Evolutionary conservation across 2,888 invertebrate species (phyloP).

Genomic region (Aethes cnicana): DNA sequence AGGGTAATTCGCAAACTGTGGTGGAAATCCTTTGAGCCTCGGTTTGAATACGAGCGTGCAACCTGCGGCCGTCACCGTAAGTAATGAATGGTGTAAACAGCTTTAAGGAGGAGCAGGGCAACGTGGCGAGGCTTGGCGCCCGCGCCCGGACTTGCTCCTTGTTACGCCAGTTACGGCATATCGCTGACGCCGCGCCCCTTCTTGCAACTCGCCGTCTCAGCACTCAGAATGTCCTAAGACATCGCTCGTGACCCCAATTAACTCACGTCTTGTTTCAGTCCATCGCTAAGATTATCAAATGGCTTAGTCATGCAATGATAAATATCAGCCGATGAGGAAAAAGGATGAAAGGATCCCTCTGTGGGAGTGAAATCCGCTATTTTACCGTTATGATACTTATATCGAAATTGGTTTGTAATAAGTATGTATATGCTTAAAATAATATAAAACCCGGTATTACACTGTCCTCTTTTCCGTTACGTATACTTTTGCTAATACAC

Average conservation of each 20-base stretch:
- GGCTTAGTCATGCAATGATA: too few relatives aligned
- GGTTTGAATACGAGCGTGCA: neutral
- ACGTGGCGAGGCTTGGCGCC: neutral
- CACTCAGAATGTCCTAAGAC: constrained; percentile 43
- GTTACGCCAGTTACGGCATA: constrained; percentile 19
- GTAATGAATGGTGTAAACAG: constrained; percentile 52
- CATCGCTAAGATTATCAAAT: constrained; percentile 4
- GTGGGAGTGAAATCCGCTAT: too few relatives aligned
- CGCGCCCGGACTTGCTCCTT: neutral
- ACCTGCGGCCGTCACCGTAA: constrained; percentile 42
- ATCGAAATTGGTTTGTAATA: too few relatives aligned
- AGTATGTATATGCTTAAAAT: too few relatives aligned
- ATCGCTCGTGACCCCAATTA: constrained; percentile 50
- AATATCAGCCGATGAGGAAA: too few relatives aligned
- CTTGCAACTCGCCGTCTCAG: constrained; percentile 47
- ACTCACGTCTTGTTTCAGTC: constrained; percentile 32
- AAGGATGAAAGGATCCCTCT: too few relatives aligned
- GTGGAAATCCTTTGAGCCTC: constrained; percentile 7
- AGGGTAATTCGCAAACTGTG: neutral
- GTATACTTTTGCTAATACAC: too few relatives aligned
- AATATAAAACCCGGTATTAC: too few relatives aligned
- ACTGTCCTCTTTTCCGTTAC: too few relatives aligned
- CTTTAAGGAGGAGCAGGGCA: constrained; percentile 26
- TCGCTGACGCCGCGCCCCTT: constrained; percentile 50
- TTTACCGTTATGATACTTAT: too few relatives aligned